Evolutionary conservation across 2,888 invertebrate species (phyloP).

Genomic region (Phrixothrix hirtus): DNA sequence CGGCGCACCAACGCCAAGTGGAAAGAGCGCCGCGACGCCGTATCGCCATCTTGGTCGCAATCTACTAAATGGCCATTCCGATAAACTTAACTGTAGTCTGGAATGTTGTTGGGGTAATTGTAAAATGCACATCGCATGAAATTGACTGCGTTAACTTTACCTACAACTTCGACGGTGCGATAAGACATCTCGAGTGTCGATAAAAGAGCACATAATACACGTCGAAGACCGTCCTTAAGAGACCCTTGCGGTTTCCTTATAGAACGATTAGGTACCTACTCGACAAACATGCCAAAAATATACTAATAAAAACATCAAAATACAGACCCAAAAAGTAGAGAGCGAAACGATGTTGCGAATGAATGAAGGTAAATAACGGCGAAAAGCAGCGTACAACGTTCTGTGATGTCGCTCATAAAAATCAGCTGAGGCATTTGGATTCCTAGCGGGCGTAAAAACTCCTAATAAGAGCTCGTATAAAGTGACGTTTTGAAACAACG

Average conservation of each 20-base stretch:
- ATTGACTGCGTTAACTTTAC: constrained; percentile 41
- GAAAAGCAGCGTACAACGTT: constrained; percentile 25
- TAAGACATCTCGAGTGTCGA: constrained; percentile 26
- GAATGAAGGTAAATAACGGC: constrained; percentile 28
- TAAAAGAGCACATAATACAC: constrained; percentile 21
- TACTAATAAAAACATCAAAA: constrained; percentile 12
- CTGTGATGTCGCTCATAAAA: constrained; percentile 39
- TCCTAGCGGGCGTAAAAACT: constrained; percentile 36
- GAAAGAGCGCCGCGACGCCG: constrained; percentile 46
- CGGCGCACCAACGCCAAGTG: constrained; percentile 36
- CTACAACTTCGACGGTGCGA: constrained; percentile 23
- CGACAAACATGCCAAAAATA: constrained; percentile 13
- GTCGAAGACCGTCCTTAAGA: constrained; percentile 26
- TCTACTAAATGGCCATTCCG: constrained; percentile 56
- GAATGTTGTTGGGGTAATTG: constrained; percentile 43
- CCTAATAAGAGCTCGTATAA: constrained; percentile 47
- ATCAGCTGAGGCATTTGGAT: constrained; percentile 40
- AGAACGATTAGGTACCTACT: constrained; percentile 8
- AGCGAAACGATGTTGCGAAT: constrained; percentile 16
- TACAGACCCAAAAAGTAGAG: constrained; percentile 6
- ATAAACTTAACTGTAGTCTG: constrained; percentile 51
- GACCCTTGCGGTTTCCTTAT: constrained; percentile 30
- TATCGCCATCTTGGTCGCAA: constrained; percentile 55
- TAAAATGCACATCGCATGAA: constrained; percentile 47
- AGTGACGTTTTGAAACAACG: constrained; percentile 49